Percentiles rank a stretch among this genome's conserved stretches.
These are phyloP conservation scores for Gadus macrocephalus DNA, from an alignment of 2,113 vertebrate genomes.

Conservation along the genomic window DNA sequence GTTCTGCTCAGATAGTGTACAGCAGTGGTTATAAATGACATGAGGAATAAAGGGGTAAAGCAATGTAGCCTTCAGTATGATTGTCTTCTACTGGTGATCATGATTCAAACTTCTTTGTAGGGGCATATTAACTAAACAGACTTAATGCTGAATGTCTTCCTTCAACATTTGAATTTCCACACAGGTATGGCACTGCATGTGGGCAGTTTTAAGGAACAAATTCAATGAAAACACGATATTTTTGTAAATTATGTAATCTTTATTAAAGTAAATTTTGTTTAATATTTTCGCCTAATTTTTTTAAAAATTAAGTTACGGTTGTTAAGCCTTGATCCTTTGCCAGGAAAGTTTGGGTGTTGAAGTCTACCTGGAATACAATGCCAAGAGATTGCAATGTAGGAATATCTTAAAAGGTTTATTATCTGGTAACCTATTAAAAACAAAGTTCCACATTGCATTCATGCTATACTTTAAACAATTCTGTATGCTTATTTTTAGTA, in stretches of 20 bases:
- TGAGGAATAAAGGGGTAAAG: too few relatives aligned
- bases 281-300: conserved; percentile 60
- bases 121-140: too few relatives aligned
- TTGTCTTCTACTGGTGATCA: too few relatives aligned
- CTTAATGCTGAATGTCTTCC: too few relatives aligned
- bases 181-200: too few relatives aligned
- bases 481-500: not conserved
- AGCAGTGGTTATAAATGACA: too few relatives aligned
- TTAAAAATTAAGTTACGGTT: conserved; percentile 18
- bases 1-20: too few relatives aligned
- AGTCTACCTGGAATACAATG: not conserved
- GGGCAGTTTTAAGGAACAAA: not conserved
- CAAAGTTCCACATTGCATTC: not conserved
- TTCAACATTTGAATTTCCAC: too few relatives aligned
- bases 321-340: conserved; percentile 23
- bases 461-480: conserved; percentile 1
- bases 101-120: too few relatives aligned
- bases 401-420: not conserved
- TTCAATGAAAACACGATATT: conserved; percentile 23
- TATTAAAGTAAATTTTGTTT: conserved; percentile 62
- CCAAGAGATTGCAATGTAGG: not conserved
- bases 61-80: too few relatives aligned
- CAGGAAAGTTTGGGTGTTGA: not conserved
- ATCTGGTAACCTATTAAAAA: not conserved
- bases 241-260: conserved; percentile 33